These are phyloP conservation scores for Ips typographus DNA, from an alignment of 1,140 invertebrate genomes.

Conservation along the genomic window DNA sequence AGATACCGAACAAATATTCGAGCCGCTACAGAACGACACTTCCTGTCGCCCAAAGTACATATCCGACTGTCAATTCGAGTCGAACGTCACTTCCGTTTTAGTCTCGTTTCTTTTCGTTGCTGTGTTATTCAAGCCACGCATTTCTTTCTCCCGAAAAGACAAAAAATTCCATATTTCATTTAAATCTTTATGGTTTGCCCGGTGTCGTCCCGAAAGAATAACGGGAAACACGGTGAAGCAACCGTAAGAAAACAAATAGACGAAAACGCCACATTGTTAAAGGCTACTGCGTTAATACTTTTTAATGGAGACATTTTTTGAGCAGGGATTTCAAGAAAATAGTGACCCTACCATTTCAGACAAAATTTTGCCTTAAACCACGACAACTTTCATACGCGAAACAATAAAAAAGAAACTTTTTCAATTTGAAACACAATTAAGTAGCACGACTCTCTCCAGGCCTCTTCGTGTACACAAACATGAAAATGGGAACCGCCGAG, in stretches of 20 bases:
- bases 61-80: constrained; percentile 23
- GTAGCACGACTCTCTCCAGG: constrained; percentile 2
- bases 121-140: constrained; percentile 13
- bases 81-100: constrained; percentile 13
- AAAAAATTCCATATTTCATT: constrained; percentile 3
- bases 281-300: too few species aligned
- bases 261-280: too few species aligned
- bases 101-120: constrained; percentile 11
- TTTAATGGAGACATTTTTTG: too few species aligned
- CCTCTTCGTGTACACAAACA: constrained; percentile 4
- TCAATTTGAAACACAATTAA: constrained; percentile 16
- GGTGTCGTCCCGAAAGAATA: background rate
- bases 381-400: too few species aligned
- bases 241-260: too few species aligned
- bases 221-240: background rate
- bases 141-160: background rate
- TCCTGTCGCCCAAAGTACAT: constrained; percentile 23
- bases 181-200: background rate
- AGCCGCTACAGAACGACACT: constrained; percentile 7
- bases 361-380: too few species aligned
- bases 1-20: constrained; percentile 4
- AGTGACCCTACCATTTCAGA: too few species aligned
- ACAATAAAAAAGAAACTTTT: constrained; percentile 4
- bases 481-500: constrained; percentile 10
- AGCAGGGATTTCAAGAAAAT: too few species aligned